Conservation (phyloP, 2,797 vertebrate genomes). For the Chaunax sp. region DNA sequence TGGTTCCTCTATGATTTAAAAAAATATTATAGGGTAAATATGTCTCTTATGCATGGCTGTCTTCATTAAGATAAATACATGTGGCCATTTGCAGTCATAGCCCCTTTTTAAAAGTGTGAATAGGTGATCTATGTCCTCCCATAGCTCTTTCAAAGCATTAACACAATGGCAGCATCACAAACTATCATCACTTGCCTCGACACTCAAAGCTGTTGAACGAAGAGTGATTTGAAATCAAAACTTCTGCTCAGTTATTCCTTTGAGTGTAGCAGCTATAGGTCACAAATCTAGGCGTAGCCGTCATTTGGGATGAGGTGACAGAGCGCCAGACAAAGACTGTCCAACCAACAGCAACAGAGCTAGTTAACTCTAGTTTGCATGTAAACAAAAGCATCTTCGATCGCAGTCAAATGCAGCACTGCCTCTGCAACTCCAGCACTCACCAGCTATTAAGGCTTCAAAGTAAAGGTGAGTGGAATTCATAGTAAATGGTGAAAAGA, state of each 20-base stretch:
- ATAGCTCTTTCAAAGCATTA: neutral
- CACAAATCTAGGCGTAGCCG: no score
- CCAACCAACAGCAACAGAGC: constrained; percentile 1
- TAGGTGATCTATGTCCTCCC: no score
- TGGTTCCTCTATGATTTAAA: no score
- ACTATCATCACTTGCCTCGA: neutral
- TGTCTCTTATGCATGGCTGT: no score
- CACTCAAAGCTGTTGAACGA: neutral
- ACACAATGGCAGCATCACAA: neutral
- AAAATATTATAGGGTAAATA: no score
- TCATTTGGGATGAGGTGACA: no score
- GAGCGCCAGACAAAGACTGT: constrained; percentile 6
- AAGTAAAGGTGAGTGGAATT: constrained; percentile 14
- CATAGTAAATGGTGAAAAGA: neutral
- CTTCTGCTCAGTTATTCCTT: neutral
- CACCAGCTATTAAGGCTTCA: constrained; percentile 6
- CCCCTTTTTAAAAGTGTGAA: no score
- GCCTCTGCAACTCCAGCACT: constrained; percentile 38
- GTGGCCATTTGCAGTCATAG: no score
- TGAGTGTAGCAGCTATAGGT: neutral
- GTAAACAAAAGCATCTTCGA: constrained; percentile 13
- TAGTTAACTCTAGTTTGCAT: constrained; percentile 19
- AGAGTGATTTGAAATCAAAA: neutral
- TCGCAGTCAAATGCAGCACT: neutral
- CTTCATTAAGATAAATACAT: no score